Base-by-base conservation (phyloP, 1,140 invertebrate genomes). In the Drosophila neocordata region DNA sequence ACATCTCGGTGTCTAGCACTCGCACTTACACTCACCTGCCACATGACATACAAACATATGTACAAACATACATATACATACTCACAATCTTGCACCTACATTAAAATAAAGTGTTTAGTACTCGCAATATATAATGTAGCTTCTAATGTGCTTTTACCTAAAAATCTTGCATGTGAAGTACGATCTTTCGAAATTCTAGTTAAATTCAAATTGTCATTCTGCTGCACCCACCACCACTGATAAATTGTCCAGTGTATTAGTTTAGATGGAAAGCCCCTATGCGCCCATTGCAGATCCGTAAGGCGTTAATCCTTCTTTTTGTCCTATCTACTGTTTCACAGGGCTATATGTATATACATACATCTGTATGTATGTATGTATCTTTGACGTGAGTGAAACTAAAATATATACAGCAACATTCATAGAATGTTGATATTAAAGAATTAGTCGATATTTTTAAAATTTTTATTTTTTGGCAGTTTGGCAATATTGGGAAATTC, bases 1-100 rank as follows among this genome's bases (percentile, higher is more conserved):
- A 18, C 41, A 48, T 48, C 9, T 48, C 41, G 41, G 18, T 48
- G 41, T 48, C 15, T 48, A n/a, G 37, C 37, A 48, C 41, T 20
- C 41, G 41, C 41, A 38, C 37, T 38, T 38, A 38, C 53, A 31
- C 44, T 9, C 41, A 8, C 13, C 18, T 48, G 27, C 15, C 8
- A 48, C 41, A 20, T 18, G 20, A 15, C 38, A 41, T 15, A 5
- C 38, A 15, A 5, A 41, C 13, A 15, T 12, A 2, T 4, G 1
- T 12, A 48, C 41, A 44, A 12, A 35, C 13, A 1, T n/a, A 18
- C 41, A 48, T 18, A 48, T 2, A 9, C 2, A 11, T 18, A 48
- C 41, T 20, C 8, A 2, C 15, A 44, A 48, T 20, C 2, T 48
- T 1, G 41, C 41, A 48, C 41, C 7, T 48, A 15, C 41, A 48